Evolutionary conservation across 1,140 invertebrate genomes (phyloP), one percentile per base, ranked within the genome.

Genomic region (Aphelenchoides avenae): DNA sequence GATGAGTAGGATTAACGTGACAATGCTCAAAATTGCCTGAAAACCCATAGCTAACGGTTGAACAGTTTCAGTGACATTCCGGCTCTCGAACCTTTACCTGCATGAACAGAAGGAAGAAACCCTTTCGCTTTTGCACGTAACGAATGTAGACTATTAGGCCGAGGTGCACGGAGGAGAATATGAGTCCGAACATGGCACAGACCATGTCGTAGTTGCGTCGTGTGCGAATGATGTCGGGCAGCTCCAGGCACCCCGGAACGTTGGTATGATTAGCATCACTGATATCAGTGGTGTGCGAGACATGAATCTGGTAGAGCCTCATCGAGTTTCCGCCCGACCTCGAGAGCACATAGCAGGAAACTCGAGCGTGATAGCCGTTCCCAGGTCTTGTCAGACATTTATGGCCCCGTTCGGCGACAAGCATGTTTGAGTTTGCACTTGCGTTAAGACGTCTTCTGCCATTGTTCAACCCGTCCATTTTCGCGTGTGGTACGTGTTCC

Each of bases 71-170:
- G 33, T 56, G 3, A 1, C 0, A 50, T 13, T 15, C 13, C 1
- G 5, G 40, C 3, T 11, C 18, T 3, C 11, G 33, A 54, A 5
- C 3, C 44, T 26, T n/a, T 52, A 37, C 55, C 15, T 57, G 55
- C 30, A 49, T 43, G 24, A 57, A 58, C 11, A 57, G 24, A 36
- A 57, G 30, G 15, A 57, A 57, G 37, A 57, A 57, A 1, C 55
- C 55, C 15, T 57, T 57, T 5, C 39, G 31, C 20, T 57, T 57
- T 42, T 57, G 55, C 36, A 27, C 29, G 37, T 56, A 57, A 22
- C 55, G 57, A 58, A 57, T 57, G 26, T 57, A 58, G 58, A 57
- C 18, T 11, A 57, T 33, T 18, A 57, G 15, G 6, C n/a, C 29
- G 20, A 57, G 43, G 36, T 57, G 55, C 18, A 57, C 33, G 3